These are phyloP conservation scores for Cordilura impudica DNA, from an alignment of 2,888 invertebrate species.

Conservation along the genomic window DNA sequence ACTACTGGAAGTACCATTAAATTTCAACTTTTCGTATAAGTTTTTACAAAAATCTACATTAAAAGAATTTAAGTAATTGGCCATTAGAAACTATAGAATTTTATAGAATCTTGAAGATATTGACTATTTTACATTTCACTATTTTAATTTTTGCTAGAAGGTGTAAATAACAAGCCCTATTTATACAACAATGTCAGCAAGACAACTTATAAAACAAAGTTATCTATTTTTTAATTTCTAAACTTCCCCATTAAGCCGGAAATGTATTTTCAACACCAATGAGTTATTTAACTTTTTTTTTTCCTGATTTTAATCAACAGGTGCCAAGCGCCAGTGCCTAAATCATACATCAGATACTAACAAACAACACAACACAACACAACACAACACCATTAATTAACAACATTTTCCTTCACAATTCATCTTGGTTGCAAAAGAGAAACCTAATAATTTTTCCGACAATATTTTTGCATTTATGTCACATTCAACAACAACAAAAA, in stretches of 20 bases:
- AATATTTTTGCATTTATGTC: constrained; percentile 25
- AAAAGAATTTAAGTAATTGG: too few relatives aligned
- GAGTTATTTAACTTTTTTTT: not conserved
- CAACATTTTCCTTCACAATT: not conserved
- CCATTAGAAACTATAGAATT: too few relatives aligned
- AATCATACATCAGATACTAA: constrained; percentile 4
- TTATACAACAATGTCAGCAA: too few relatives aligned
- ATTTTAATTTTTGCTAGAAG: too few relatives aligned
- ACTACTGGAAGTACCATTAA: too few relatives aligned
- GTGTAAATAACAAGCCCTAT: too few relatives aligned
- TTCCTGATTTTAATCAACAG: constrained; percentile 19
- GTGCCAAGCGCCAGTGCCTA: constrained; percentile 25
- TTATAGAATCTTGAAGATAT: too few relatives aligned
- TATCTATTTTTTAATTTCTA: not conserved
- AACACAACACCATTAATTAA: constrained; percentile 14
- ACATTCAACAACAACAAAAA: not conserved
- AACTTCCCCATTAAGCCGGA: not conserved
- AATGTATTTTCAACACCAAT: not conserved
- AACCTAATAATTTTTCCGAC: not conserved
- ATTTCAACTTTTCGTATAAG: too few relatives aligned
- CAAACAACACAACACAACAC: not conserved
- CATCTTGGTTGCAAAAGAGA: not conserved
- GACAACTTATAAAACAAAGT: not conserved
- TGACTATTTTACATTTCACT: too few relatives aligned
- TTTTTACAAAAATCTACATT: too few relatives aligned